Percentiles rank a stretch among this genome's conserved stretches.
Evolutionary conservation across 2,113 vertebrate genomes (phyloP).

Genomic region (Panurus biarmicus): DNA sequence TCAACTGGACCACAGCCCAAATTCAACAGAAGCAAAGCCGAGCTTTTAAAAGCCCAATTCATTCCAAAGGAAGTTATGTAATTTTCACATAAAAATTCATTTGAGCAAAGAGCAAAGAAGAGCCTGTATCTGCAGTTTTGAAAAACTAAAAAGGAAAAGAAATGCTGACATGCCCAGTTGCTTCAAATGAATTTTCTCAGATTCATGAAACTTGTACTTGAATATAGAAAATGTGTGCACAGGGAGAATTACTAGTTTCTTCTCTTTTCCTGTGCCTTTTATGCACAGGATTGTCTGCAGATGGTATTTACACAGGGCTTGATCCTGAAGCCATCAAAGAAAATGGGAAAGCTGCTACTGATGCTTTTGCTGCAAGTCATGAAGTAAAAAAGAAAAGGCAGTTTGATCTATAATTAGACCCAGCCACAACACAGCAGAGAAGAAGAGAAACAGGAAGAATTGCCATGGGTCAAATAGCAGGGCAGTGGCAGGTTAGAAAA

Average conservation of each 20-base stretch:
- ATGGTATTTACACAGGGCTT: slow-evolving; percentile 51
- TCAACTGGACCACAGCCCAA: background rate
- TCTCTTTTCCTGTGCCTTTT: background rate
- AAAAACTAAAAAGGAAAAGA: background rate
- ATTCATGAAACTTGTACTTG: background rate
- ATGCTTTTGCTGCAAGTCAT: background rate
- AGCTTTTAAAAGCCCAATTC: background rate
- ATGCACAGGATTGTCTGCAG: slow-evolving; percentile 34
- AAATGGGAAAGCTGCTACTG: slow-evolving; percentile 36
- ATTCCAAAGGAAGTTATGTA: background rate
- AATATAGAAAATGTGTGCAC: slow-evolving; percentile 6
- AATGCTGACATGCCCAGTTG: background rate
- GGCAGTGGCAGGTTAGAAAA: slow-evolving; percentile 20
- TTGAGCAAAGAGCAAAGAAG: background rate
- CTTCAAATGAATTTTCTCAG: background rate
- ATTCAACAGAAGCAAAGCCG: background rate
- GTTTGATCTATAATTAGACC: slow-evolving; percentile 56
- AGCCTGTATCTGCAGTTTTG: background rate
- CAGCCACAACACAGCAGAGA: slow-evolving; percentile 19
- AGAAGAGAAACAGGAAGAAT: slow-evolving; percentile 30
- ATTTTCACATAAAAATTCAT: background rate
- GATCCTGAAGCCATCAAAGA: slow-evolving; percentile 41
- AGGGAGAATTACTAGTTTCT: background rate
- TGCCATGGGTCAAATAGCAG: slow-evolving; percentile 4
- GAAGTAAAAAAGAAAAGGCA: background rate